Evolutionary conservation across 2,797 vertebrate genomes (phyloP).

Genomic region (Eleutherodactylus coqui): DNA sequence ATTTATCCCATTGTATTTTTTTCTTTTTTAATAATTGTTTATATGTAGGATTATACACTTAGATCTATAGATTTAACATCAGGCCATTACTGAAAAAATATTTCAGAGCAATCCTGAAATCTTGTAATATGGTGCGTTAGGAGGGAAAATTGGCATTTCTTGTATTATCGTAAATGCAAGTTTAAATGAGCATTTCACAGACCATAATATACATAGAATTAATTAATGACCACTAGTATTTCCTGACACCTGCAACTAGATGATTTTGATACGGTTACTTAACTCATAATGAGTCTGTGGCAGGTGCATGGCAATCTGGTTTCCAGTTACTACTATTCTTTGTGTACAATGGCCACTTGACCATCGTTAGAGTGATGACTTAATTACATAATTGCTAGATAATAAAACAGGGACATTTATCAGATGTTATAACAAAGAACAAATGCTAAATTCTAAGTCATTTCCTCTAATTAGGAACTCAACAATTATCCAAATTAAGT

Average conservation of each 20-base stretch:
- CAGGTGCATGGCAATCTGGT: slow-evolving; percentile 26
- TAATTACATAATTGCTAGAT: neutral
- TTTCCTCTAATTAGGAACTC: neutral
- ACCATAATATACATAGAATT: neutral
- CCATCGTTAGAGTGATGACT: neutral
- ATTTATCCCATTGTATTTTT: neutral
- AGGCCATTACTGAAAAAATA: neutral
- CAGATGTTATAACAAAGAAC: neutral
- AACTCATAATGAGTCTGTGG: neutral
- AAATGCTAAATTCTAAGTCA: neutral
- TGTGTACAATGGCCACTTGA: neutral
- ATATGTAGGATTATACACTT: neutral
- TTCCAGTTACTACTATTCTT: slow-evolving; percentile 27
- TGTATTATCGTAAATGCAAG: neutral
- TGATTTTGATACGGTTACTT: neutral
- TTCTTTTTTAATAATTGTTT: neutral
- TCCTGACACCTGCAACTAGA: slow-evolving; percentile 6
- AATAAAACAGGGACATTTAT: neutral
- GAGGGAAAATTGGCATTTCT: neutral
- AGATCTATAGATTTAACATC: neutral
- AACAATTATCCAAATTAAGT: neutral
- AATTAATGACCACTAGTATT: neutral
- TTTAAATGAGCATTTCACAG: neutral
- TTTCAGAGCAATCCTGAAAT: neutral
- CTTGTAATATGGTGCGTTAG: neutral